Base-by-base conservation (phyloP, 2,113 vertebrate genomes). In the Leucosticte australis region DNA sequence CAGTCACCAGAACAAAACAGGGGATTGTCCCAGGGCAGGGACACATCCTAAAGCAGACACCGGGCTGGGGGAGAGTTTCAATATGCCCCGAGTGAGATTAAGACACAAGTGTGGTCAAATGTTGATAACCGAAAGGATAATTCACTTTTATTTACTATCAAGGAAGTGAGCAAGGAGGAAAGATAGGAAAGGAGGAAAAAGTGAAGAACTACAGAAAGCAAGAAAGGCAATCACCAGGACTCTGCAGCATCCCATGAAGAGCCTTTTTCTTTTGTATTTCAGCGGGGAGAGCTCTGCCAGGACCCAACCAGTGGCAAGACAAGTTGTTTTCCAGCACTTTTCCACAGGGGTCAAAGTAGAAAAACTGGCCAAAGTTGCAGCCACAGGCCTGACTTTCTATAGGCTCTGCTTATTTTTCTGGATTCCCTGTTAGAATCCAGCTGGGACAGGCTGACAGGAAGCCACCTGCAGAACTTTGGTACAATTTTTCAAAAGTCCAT, bases 1-100 rank as follows among this genome's bases (percentile, higher is more conserved):
- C 31, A 74, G 71, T 35, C n/a, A 19, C 37, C 12, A 7, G 57
- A 31, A 60, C 15, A 87, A 87, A 95, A 46, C 3, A 49, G 21
- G 30, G 26, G 19, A 77, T 60, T 69, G 6, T 60, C 23, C 46
- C 47, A 53, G 0, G 8, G 39, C 4, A 10, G 46, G 18, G 44
- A 39, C 13, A 33, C 1, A 0, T 53, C 63, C 46, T 60, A 19
- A 53, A 14, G 6, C 0, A 0, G 3, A 19, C 23, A 19, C 10
- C 37, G 18, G 47, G 15, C 12, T 18, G 9, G 2, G 8, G 15
- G 3, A 44, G 37, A 46, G 15, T 39, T 60, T 52, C 11, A 68
- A 15, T 27, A 15, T 2, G 15, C 17, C 17, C 0, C 0, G 26
- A 52, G 27, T 22, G 27, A 33, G 39, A 31, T 53, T 23, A 27